Conservation (phyloP, 2,888 invertebrate species). For the Cantharis rufa region DNA sequence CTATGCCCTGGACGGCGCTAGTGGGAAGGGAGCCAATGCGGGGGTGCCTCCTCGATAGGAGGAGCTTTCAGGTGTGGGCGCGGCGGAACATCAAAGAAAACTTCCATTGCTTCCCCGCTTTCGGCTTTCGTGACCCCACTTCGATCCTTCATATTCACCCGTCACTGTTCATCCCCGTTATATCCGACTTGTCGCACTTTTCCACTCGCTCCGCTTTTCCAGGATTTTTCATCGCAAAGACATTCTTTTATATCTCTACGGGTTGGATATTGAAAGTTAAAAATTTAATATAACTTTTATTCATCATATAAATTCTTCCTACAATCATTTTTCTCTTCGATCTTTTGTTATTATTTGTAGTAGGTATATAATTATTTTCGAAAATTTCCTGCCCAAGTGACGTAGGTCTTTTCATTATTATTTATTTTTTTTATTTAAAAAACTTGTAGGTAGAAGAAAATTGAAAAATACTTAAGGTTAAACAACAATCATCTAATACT, state of each 20-base stretch:
- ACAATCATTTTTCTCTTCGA: neutral
- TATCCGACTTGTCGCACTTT: slow-evolving; percentile 20
- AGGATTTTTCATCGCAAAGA: slow-evolving; percentile 25
- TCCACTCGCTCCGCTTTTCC: slow-evolving; percentile 15
- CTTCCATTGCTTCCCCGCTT: slow-evolving; percentile 35
- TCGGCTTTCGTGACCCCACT: slow-evolving; percentile 11
- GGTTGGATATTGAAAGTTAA: slow-evolving; percentile 31
- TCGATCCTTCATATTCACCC: slow-evolving; percentile 12
- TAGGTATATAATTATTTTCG: neutral
- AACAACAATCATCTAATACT: neutral
- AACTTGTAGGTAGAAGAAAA: neutral
- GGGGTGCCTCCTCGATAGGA: slow-evolving; percentile 45
- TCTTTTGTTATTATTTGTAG: neutral
- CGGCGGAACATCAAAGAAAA: slow-evolving; percentile 35
- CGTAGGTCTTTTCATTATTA: neutral
- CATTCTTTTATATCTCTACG: slow-evolving; percentile 28
- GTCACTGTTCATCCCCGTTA: slow-evolving; percentile 26
- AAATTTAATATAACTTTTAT: slow-evolving; percentile 31
- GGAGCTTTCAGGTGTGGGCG: slow-evolving; percentile 42
- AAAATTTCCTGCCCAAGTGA: neutral
- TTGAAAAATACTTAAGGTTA: neutral
- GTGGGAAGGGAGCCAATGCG: slow-evolving; percentile 51
- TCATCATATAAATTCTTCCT: slow-evolving; percentile 1
- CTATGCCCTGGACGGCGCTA: slow-evolving; percentile 48
- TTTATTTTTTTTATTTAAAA: neutral